Evolutionary conservation across 1,140 invertebrate genomes (phyloP), one percentile per base, ranked within the genome.

Genomic region (Drosophila tsacasi): DNA sequence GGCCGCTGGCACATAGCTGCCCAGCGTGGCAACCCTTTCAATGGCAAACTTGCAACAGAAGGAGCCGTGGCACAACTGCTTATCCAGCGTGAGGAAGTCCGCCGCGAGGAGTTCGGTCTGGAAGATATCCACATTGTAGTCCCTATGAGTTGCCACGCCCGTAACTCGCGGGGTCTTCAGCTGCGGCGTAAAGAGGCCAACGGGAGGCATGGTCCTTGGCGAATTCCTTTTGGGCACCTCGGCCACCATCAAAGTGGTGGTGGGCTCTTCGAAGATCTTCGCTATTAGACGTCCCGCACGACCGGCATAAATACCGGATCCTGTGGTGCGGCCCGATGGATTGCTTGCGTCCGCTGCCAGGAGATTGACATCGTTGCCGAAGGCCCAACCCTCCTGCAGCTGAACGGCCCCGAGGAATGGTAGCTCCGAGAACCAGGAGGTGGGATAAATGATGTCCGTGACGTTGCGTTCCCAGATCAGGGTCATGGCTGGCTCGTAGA

Each of bases 401-500:
- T 94, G 93, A 1, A 94, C 54, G 4, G 93, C 94, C 93, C 94
- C 95, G 10, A 97, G 92, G 80, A 96, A 96, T 0, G 94, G 96
- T 13, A 95, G 73, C 75, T 96, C 95, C 19, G 96, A 95, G 78
- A 95, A 95, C 97, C 97, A 97, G 39, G 94, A 95, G 0, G 96
- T 96, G 0, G 96, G 93, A 81, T 95, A 96, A 0, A 97, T 92
- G 37, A 98, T 94, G 81, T 98, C 96, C 7, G 94, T 95, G 2
- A 97, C 83, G 2, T 93, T 92, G 0, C n/a, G 52, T 9, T 92
- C 79, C 2, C 21, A 19, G 0, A 92, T 9, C 21, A 92, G 52
- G 1, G 83, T 30, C 93, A 83, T 8, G 94, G 79, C 93, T 0
- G 97, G 97, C 6, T 94, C 91, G 58, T 94, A 72, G 82, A 96